Evolutionary conservation across 2,113 vertebrate genomes (phyloP).

Genomic region (Dipodomys stephensi): DNA sequence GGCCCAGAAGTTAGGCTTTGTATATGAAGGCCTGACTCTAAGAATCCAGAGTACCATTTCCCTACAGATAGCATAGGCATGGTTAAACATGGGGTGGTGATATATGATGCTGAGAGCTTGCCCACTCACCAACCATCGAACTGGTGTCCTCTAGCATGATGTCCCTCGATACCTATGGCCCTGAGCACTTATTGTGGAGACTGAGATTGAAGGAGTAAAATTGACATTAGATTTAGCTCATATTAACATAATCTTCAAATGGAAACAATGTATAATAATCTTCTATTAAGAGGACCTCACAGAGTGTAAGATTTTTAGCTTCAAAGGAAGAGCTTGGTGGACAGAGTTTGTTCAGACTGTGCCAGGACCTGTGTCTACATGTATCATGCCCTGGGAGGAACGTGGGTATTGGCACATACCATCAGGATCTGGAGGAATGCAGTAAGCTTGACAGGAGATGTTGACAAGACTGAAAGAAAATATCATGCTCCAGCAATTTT

Average conservation of each 20-base stretch:
- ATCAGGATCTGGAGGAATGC: not conserved
- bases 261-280: not conserved
- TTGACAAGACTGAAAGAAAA: not conserved
- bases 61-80: not conserved
- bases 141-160: rapidly evolving
- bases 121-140: rapidly evolving
- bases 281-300: not conserved
- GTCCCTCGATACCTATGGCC: rapidly evolving
- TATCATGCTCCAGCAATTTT: not conserved
- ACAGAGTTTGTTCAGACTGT: not conserved
- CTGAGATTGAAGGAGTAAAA: not conserved
- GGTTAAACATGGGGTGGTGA: no score
- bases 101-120: not conserved
- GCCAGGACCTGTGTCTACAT: no score
- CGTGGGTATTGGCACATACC: not conserved
- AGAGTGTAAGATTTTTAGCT: not conserved
- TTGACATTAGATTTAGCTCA: not conserved
- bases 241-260: not conserved
- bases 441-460: not conserved
- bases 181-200: not conserved
- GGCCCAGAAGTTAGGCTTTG: not conserved
- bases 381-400: not conserved
- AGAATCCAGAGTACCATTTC: not conserved
- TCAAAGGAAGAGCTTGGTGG: rapidly evolving
- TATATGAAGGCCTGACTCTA: no score